Evolutionary conservation across 2,113 vertebrate genomes (phyloP).

Genomic region (Pelusios castaneus): DNA sequence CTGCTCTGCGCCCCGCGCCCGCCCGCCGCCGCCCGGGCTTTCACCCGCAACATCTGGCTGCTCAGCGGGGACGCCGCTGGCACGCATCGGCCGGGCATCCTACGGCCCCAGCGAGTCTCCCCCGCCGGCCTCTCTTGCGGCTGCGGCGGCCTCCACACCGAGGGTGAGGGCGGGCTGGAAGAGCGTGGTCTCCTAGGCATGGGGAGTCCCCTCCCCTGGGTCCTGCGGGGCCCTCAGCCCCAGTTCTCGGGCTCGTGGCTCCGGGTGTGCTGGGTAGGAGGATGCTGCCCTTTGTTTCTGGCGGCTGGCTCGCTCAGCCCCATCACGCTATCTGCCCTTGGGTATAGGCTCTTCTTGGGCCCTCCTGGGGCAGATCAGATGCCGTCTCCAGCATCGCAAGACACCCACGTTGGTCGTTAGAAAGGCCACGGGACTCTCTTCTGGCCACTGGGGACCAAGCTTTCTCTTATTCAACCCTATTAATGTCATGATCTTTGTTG

Average conservation of each 20-base stretch:
- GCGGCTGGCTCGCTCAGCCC: too few relatives aligned
- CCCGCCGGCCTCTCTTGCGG: constrained; percentile 81
- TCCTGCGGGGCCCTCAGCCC: too few relatives aligned
- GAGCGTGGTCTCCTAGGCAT: background rate
- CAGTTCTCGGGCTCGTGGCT: too few relatives aligned
- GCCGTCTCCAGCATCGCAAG: too few relatives aligned
- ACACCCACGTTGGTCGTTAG: too few relatives aligned
- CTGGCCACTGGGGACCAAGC: background rate
- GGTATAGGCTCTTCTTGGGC: too few relatives aligned
- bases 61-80: constrained; percentile 58
- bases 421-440: too few relatives aligned
- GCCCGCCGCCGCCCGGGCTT: constrained; percentile 68
- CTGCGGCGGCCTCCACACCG: constrained; percentile 90
- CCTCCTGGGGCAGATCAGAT: too few relatives aligned
- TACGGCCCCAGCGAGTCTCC: constrained; percentile 61
- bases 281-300: too few relatives aligned
- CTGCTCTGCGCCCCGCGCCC: constrained; percentile 29
- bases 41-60: constrained; percentile 84
- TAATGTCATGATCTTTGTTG: background rate
- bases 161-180: constrained; percentile 73
- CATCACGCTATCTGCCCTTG: too few relatives aligned
- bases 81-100: constrained; percentile 72
- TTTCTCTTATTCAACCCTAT: background rate
- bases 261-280: too few relatives aligned
- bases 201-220: too few relatives aligned